Evolutionary conservation across 2,888 invertebrate species (phyloP), one percentile per base, ranked within the genome.

Genomic region (Nipponacmea schrenckii): DNA sequence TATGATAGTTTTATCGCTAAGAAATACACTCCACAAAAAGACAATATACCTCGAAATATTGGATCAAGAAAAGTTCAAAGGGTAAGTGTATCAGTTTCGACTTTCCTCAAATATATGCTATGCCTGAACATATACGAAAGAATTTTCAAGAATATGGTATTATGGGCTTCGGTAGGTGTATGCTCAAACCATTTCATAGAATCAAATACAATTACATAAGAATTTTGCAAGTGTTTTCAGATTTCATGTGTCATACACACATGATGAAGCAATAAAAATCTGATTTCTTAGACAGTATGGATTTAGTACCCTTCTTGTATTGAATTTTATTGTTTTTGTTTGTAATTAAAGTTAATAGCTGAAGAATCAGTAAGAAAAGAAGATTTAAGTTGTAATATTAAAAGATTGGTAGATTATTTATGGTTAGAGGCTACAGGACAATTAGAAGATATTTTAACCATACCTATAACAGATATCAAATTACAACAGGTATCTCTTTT

Each of bases 371-470:
- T 68, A 26, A 74, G 74, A 26, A 15, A 50, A 50, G 72, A 64
- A 70, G 67, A 64, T 39, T 67, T 72, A 44, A 67, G 69, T 48
- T 70, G 62, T 46, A 56, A 72, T 45, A 83, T 85, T 26, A 69
- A 71, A 14, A 77, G 79, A 27, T 74, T 88, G 50, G 80, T 86
- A 44, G 83, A 86, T 48, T 82, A 83, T 65, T 76, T 87, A 14
- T 87, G 88, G 88, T 69, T 69, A 44, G 88, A 88, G 72, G 86
- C 87, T 0, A 71, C 81, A 39, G 84, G 86, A 24, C 79, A 85
- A 64, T 71, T 87, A 27, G 79, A 81, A 24, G 74, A 80, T 5
- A 73, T 84, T 5, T 71, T 87, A 4, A 73, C 75, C 50, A 63
- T 72, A 7, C 78, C 81, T n/a, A 66, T 84, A 10, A 70, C 73